These are phyloP conservation scores for Triops cancriformis DNA, from an alignment of 1,140 invertebrate species.

Conservation along the genomic window DNA sequence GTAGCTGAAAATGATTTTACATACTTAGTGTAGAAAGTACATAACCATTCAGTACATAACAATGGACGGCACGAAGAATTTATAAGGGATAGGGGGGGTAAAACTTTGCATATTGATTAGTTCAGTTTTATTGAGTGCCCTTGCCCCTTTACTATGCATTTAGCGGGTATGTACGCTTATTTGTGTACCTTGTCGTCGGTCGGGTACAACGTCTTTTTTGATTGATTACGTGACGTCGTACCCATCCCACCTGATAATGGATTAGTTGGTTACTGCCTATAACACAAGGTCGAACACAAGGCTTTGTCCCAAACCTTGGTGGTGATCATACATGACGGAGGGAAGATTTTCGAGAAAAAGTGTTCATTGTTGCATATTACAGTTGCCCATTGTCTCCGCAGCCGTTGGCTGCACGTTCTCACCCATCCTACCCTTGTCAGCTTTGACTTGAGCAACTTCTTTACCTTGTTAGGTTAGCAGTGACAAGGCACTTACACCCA, in stretches of 20 bases:
- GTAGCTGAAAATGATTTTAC: background rate
- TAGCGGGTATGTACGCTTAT: background rate
- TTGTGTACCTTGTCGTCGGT: background rate
- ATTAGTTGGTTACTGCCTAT: background rate
- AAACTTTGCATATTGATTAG: constrained; percentile 11
- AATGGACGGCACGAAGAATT: background rate
- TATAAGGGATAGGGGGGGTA: background rate
- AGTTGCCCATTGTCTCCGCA: background rate
- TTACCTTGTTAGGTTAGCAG: constrained; percentile 4
- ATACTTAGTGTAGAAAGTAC: too few relatives aligned
- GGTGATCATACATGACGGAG: background rate
- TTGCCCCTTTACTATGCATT: background rate
- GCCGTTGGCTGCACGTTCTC: background rate
- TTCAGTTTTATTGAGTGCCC: background rate
- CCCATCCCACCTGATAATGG: background rate
- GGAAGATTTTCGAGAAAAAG: too few relatives aligned
- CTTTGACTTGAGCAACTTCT: background rate
- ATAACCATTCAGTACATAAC: too few relatives aligned
- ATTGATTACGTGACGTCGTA: background rate
- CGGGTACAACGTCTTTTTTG: background rate
- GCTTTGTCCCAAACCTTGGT: background rate
- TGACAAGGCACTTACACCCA: constrained; percentile 2
- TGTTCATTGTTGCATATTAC: too few relatives aligned
- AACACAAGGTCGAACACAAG: background rate
- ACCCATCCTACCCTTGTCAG: background rate